Percentiles rank a stretch among this genome's conserved stretches.
These are phyloP conservation scores for Ammodytes marinus DNA, from an alignment of 2,113 vertebrate species.

Conservation along the genomic window DNA sequence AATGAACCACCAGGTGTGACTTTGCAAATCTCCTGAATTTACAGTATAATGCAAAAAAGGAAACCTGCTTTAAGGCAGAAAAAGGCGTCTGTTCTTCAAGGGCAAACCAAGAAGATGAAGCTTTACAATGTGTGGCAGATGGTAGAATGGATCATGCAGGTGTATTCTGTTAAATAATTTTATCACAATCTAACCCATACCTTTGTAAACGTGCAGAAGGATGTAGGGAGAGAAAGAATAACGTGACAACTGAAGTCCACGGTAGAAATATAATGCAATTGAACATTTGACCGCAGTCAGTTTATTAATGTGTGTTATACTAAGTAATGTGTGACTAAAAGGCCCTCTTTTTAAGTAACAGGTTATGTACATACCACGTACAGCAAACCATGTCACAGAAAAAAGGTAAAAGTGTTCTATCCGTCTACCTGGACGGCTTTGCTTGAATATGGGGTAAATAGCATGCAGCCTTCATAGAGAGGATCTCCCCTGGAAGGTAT, in stretches of 20 bases:
- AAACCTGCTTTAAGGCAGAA: constrained; percentile 32
- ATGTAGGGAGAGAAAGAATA: not conserved
- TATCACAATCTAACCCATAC: constrained; percentile 41
- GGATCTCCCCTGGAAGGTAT: not conserved
- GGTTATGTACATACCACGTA: too few relatives aligned
- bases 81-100: constrained; percentile 27
- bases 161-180: constrained; percentile 51
- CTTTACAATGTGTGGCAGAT: constrained; percentile 43
- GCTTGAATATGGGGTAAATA: not conserved
- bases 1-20: constrained; percentile 17
- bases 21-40: constrained; percentile 7
- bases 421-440: not conserved
- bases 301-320: too few relatives aligned
- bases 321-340: too few relatives aligned
- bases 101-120: constrained; percentile 33
- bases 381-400: too few relatives aligned
- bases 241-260: constrained; percentile 14
- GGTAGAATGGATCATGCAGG: constrained; percentile 49
- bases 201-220: constrained; percentile 26
- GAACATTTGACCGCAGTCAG: constrained; percentile 11
- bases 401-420: too few relatives aligned
- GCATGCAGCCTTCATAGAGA: not conserved
- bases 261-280: not conserved
- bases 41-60: constrained; percentile 7
- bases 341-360: too few relatives aligned